These are phyloP conservation scores for Petrocephalus schoutedeni DNA, from an alignment of 2,797 vertebrate genomes.

Conservation along the genomic window DNA sequence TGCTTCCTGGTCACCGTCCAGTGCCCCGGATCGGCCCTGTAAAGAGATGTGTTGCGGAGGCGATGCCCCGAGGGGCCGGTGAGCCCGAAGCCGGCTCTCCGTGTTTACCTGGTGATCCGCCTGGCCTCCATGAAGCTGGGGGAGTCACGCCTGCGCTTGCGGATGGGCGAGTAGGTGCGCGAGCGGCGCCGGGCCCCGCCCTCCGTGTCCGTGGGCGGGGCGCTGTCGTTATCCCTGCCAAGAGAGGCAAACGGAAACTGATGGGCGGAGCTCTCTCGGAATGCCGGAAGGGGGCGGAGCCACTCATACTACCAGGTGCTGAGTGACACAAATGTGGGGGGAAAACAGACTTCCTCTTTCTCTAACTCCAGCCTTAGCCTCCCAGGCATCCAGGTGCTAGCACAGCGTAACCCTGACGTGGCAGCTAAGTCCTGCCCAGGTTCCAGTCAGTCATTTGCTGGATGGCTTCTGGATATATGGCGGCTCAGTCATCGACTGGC, in stretches of 20 bases:
- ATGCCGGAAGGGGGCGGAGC: not conserved
- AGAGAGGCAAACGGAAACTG: not conserved
- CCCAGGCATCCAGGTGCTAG: not conserved
- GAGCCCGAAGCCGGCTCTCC: not conserved
- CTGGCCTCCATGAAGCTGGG: constrained; percentile 98
- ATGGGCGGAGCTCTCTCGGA: not conserved
- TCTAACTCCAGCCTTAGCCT: not conserved
- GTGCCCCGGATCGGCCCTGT: not conserved
- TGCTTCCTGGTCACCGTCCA: not conserved
- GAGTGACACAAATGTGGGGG: not conserved
- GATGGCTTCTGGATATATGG: not conserved
- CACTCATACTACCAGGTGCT: not conserved
- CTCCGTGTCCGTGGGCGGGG: constrained; percentile 77
- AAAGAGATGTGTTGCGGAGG: not conserved
- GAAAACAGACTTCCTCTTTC: not conserved
- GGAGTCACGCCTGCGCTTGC: constrained; percentile 89
- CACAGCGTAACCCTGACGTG: not conserved
- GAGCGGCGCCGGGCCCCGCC: constrained; percentile 82
- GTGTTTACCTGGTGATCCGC: constrained; percentile 87
- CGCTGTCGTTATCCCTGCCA: constrained; percentile 79
- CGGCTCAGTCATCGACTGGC: not conserved
- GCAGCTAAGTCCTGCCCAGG: not conserved
- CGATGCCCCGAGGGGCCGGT: not conserved
- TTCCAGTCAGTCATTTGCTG: not conserved
- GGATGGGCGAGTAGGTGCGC: constrained; percentile 92